Evolutionary conservation across 2,888 invertebrate species (phyloP).

Genomic region (Clunio marinus): DNA sequence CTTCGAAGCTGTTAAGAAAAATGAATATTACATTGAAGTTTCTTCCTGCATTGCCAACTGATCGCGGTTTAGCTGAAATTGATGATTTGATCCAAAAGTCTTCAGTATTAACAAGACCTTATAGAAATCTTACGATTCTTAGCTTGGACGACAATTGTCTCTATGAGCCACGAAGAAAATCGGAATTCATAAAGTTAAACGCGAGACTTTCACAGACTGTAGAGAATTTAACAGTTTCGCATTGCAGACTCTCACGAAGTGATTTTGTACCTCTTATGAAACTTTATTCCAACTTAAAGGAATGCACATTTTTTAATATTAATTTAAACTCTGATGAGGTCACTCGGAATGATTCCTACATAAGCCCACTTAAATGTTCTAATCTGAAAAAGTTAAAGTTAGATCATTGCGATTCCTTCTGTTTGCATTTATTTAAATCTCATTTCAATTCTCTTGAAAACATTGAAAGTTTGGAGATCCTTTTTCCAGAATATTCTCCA

Average conservation of each 20-base stretch:
- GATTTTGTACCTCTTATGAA: background rate
- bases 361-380: background rate
- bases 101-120: no score
- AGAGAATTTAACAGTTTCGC: background rate
- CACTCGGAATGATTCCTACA: background rate
- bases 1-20: background rate
- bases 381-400: background rate
- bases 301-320: background rate
- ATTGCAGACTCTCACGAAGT: background rate
- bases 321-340: background rate
- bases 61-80: no score
- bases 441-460: no score
- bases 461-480: background rate
- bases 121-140: no score
- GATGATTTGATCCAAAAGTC: no score
- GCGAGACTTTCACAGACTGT: background rate
- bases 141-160: no score
- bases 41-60: no score
- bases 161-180: background rate
- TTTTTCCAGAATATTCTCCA: background rate
- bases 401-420: constrained; percentile 13
- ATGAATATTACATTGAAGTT: constrained; percentile 12
- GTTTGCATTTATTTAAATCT: background rate
- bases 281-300: background rate
- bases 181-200: background rate